Evolutionary conservation across 1,140 invertebrate genomes (phyloP), one percentile per base, ranked within the genome.

Genomic region (Eupristina koningsbergeri): DNA sequence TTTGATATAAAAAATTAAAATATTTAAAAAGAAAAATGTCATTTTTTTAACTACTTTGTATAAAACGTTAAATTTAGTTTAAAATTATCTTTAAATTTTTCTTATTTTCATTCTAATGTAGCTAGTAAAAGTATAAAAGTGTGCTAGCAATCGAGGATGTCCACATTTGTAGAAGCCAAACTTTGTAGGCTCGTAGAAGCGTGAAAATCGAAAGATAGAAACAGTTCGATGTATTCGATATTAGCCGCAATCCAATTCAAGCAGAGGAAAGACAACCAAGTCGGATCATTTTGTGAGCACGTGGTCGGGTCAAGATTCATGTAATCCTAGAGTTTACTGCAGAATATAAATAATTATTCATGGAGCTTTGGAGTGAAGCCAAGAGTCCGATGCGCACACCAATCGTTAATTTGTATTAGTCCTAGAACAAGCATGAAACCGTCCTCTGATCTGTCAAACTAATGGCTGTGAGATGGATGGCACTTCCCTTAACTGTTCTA

Each of bases 321-420:
- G 17, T n/a, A 41, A 19, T n/a, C n/a, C n/a, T n/a, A n/a, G n/a
- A n/a, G n/a, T 19, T 64, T 13, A 41, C 71, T 73, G 45, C 61
- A 82, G 76, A 47, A 80, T 77, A 77, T 84, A 84, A 84, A 84
- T 84, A 80, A 67, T 69, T 80, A 84, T 84, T 80, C 80, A 73
- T 50, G n/a, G 34, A n/a, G 9, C n/a, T 17, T 64, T 1, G 22
- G 34, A 0, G 22, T 7, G 34, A 71, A 17, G 41, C 9, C 17
- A 22, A 29, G 73, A 74, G n/a, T 45, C 45, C 26, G 39, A 39
- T 78, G 77, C 34, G 79, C 31, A 26, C 53, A 47, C 74, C 73
- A 71, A 69, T 78, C 79, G 79, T 77, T 85, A 85, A 73, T 74
- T 78, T 29, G 63, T 61, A 85, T 85, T 85, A 85, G 36, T 74